These are phyloP conservation scores for Euborellia annulipes DNA, from an alignment of 1,140 invertebrate species.

Conservation along the genomic window DNA sequence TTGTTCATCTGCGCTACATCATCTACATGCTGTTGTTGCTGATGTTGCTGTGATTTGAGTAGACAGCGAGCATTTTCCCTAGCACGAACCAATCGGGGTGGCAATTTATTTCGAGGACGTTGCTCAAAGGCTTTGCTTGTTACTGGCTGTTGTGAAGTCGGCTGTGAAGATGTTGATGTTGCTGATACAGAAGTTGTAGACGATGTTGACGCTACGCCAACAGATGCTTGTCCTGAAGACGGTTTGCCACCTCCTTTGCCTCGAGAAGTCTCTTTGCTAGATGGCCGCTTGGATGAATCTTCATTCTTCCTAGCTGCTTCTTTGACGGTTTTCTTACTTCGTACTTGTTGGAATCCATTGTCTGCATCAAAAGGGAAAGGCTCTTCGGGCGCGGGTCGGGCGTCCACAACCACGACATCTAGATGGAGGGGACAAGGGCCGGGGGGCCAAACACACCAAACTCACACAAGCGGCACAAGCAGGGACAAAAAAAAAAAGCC, in stretches of 20 bases:
- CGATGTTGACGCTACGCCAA: neutral
- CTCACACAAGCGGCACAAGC: constrained; percentile 6
- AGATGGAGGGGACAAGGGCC: neutral
- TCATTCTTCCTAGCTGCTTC: constrained; percentile 31
- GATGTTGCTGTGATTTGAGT: constrained; percentile 21
- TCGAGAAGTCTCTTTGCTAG: neutral
- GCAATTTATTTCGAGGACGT: constrained; percentile 37
- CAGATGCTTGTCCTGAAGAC: neutral
- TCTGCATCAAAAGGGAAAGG: constrained; percentile 34
- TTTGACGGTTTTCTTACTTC: constrained; percentile 60
- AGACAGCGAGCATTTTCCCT: constrained; percentile 35
- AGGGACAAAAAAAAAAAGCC: neutral
- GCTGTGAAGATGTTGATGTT: neutral
- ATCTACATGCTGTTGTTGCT: constrained; percentile 25
- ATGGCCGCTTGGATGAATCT: neutral
- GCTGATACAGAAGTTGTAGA: neutral
- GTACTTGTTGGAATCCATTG: constrained; percentile 77
- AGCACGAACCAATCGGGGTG: constrained; percentile 68
- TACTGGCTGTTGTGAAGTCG: neutral
- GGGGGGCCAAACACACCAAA: constrained; percentile 5
- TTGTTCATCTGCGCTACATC: constrained; percentile 31
- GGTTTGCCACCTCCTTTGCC: neutral
- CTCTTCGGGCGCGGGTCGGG: constrained; percentile 29
- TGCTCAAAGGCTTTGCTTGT: constrained; percentile 16
- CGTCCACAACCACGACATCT: constrained; percentile 42